Evolutionary conservation across 1,140 invertebrate genomes (phyloP), one percentile per base, ranked within the genome.

Genomic region (Solenopsis fugax): DNA sequence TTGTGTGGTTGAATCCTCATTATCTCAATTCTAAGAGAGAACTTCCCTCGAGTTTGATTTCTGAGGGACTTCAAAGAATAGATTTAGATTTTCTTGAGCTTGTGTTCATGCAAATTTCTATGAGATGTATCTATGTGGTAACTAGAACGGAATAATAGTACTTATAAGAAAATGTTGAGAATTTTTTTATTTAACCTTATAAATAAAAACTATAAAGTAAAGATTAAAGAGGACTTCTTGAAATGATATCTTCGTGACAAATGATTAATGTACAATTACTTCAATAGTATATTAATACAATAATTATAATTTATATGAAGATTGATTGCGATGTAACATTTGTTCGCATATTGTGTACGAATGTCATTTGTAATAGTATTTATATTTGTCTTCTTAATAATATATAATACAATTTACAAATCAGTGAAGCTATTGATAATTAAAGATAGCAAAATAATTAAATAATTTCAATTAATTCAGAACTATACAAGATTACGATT

Each of bases 21-120:
- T 75, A 73, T 37, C 29, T 54, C 34, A 75, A 52, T 12, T 37
- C 34, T 75, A 75, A 21, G 7, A 75, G 13, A 75, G 12, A 56
- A 56, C 7, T 75, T 56, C 0, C 10, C 0, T n/a, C 1, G 37
- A 75, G 29, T 56, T 75, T 54, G 29, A 52, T 16, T 73, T 54
- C 18, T 21, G 24, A 50, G 45, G 45, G 2, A 73, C 10, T 75
- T 54, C 10, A 37, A 56, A 56, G 41, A 41, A 41, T 41, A 41
- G 41, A 41, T 6, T 16, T 56, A 16, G 29, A 56, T 75, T 56
- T 37, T 41, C 37, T 41, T 13, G 7, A 12, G 60, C 16, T 64
- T 18, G 34, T 16, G 13, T 7, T 29, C 29, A 29, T 0, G 29
- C 16, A n/a, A 4, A 65, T 65, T 48, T 48, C 18, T 45, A 67